Evolutionary conservation across 2,113 vertebrate genomes (phyloP).

Genomic region (Camarhynchus parvulus): DNA sequence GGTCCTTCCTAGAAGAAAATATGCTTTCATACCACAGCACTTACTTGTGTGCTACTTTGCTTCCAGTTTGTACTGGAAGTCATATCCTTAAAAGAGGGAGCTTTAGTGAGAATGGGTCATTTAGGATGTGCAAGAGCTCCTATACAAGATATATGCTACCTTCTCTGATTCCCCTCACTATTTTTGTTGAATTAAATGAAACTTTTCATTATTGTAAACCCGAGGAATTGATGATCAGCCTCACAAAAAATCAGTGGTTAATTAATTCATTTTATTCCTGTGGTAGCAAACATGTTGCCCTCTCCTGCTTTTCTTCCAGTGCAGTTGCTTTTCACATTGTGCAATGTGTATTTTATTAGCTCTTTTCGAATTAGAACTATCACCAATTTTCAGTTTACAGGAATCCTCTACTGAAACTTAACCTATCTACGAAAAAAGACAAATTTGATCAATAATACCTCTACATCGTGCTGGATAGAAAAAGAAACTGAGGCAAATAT

Average conservation of each 20-base stretch:
- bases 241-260: not conserved
- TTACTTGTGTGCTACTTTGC: not conserved
- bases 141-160: not conserved
- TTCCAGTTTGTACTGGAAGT: not conserved
- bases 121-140: not conserved
- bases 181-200: not conserved
- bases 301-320: not conserved
- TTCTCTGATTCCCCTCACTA: not conserved
- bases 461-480: not conserved
- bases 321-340: not conserved
- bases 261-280: not conserved
- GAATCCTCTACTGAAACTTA: not conserved
- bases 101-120: fast-evolving
- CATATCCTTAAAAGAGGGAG: not conserved
- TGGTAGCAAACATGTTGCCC: fast-evolving
- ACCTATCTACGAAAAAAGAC: not conserved
- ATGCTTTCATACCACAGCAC: not conserved
- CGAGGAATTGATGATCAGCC: not conserved
- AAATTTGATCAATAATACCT: not conserved
- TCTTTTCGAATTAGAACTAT: not conserved
- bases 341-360: not conserved
- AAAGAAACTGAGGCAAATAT: not conserved
- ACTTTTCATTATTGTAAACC: not conserved
- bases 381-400: not conserved
- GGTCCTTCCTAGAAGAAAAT: not conserved